Conservation (phyloP, 2,113 vertebrate genomes). For the Gulo gulo region DNA sequence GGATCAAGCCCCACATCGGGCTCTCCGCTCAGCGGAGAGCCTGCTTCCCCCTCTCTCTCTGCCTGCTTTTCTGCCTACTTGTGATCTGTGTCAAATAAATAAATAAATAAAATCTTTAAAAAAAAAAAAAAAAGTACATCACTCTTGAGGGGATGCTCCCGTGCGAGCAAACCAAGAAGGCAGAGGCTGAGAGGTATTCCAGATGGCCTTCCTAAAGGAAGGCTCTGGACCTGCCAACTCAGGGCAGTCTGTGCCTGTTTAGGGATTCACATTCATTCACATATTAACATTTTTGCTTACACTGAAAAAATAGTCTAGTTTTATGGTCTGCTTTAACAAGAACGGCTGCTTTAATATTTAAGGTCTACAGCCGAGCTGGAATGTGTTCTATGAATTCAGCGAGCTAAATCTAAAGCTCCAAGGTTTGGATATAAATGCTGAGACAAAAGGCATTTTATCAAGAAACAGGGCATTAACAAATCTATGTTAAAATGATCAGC, state of each 20-base stretch:
- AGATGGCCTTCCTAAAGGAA: background rate
- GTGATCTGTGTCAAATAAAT: no score
- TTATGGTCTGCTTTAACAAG: background rate
- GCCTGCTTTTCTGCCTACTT: no score
- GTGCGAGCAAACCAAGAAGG: background rate
- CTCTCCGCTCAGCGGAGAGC: no score
- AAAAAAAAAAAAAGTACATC: background rate
- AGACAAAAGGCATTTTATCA: background rate
- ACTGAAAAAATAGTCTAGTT: slow-evolving; percentile 16
- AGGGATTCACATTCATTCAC: background rate
- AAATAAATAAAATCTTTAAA: no score
- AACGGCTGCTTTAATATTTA: slow-evolving; percentile 18
- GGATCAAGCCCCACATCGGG: no score
- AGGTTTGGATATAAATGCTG: background rate
- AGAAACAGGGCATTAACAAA: background rate
- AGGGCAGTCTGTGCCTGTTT: background rate
- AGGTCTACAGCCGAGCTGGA: background rate
- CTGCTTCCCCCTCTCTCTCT: no score
- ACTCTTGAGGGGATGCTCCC: background rate
- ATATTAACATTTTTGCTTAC: background rate
- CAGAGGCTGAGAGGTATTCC: background rate
- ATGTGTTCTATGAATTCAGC: background rate
- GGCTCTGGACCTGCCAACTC: background rate
- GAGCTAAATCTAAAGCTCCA: background rate
- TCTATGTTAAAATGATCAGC: background rate